Evolutionary conservation across 2,888 invertebrate genomes (phyloP), one percentile per base, ranked within the genome.

Genomic region (Watsonalla binaria): DNA sequence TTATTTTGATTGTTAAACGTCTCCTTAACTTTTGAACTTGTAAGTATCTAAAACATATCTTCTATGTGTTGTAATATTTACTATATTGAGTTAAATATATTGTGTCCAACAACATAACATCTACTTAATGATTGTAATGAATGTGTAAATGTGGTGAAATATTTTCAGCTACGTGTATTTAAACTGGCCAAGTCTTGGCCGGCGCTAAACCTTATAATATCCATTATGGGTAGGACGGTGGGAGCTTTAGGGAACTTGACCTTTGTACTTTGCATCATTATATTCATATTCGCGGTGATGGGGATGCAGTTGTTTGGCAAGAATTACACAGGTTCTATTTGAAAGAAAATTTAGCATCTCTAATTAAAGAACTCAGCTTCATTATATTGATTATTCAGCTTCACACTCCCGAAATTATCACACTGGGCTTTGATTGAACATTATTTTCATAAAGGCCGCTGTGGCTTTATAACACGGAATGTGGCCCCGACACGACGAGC

Each of bases 261-360:
- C 76, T 97, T 98, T 92, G 97, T 98, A 80, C 93, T 98, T 88
- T 96, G 96, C 87, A 98, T 98, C 91, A 97, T 98, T 91, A 97
- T 98, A 92, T 98, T 98, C 93, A 98, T 98, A 90, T 98, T 98
- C 87, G 98, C 98, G 87, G 97, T 98, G 78, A 97, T 98, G 97
- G 98, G 98, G 72, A 98, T 97, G 96, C 97, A 98, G 90, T 93
- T 98, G 75, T 98, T 98, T 92, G 97, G 97, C 74, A 95, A 96
- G 86, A 95, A 96, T 87, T 97, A 97, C 88, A 93, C 93, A 89
- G 94, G 94, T 94, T 89, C 86, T 83, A 79, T 86, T 84, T 86
- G 76, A 88, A 78, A 84, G 80, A 85, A 83, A 83, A 85, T 84
- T 84, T 84, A 87, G 88, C 86, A 90, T 87, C 85, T 86, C 82